phyloP scores from a whole-genome alignment of 2,888 invertebrate genomes.

The Therioaphis trifolii region DNA sequence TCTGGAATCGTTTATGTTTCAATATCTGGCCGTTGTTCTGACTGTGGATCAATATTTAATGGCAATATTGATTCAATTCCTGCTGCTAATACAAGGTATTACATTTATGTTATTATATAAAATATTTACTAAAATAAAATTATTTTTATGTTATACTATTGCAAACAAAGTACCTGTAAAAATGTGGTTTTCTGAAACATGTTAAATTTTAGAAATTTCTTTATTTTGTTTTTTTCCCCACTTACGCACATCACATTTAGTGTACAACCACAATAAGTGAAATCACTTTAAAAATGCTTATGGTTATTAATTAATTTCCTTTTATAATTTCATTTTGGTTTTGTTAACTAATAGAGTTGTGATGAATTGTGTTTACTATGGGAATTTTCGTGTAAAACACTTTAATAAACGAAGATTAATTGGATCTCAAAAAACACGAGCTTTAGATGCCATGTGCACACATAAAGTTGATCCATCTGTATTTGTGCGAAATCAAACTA shows the following conservation, averaged over 20 bases:
- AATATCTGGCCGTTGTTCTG: slow-evolving; percentile 11
- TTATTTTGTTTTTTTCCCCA: slow-evolving; percentile 16
- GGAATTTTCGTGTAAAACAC: slow-evolving; percentile 8
- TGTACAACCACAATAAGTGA: not conserved
- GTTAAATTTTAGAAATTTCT: not conserved
- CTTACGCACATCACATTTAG: not conserved
- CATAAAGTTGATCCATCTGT: slow-evolving; percentile 4
- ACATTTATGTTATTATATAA: not conserved
- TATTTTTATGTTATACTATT: not conserved
- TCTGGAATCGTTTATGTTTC: slow-evolving; percentile 4
- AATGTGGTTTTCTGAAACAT: not conserved
- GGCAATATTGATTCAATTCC: slow-evolving; percentile 8
- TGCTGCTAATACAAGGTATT: not conserved
- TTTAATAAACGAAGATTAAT: slow-evolving; percentile 10
- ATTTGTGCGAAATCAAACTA: not conserved
- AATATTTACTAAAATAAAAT: slow-evolving; percentile 2
- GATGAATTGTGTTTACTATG: not conserved
- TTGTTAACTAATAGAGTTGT: slow-evolving; percentile 1
- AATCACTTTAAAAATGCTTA: slow-evolving; percentile 2
- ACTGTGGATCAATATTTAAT: slow-evolving; percentile 28
- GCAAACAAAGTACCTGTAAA: not conserved
- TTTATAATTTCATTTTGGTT: not conserved
- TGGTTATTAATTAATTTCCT: not conserved
- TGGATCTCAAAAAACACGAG: not conserved
- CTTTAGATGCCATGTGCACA: not conserved